These are phyloP conservation scores for Blennius ocellaris DNA, from an alignment of 2,113 vertebrate species.

Conservation along the genomic window DNA sequence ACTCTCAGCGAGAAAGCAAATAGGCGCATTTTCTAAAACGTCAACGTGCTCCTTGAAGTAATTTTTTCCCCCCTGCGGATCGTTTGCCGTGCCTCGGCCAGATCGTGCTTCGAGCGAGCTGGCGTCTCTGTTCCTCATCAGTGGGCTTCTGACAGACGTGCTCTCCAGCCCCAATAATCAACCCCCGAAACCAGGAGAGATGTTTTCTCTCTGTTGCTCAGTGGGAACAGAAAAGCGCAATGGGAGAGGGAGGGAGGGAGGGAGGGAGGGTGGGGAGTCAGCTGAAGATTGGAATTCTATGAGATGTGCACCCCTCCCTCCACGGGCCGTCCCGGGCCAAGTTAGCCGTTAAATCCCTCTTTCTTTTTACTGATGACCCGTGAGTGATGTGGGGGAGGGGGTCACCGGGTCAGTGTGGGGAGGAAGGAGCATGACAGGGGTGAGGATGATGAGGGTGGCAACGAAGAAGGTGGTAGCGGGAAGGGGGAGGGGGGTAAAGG, in stretches of 20 bases:
- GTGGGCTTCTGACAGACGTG: constrained; percentile 62
- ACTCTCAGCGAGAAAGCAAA: constrained; percentile 13
- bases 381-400: constrained; percentile 75
- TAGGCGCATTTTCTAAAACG: constrained; percentile 18
- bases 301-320: constrained; percentile 50
- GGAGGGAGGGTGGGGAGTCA: constrained; percentile 2
- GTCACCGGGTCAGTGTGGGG: constrained; percentile 54
- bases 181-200: constrained; percentile 47
- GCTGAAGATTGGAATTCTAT: constrained; percentile 64
- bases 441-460: constrained; percentile 8
- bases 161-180: constrained; percentile 60
- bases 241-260: constrained; percentile 13
- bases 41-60: constrained; percentile 24
- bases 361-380: constrained; percentile 78
- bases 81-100: constrained; percentile 43
- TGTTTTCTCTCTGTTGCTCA: constrained; percentile 55
- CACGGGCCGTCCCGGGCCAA: constrained; percentile 50
- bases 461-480: constrained; percentile 23
- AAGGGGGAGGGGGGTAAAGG: neutral
- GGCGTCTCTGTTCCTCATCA: constrained; percentile 67
- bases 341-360: constrained; percentile 79
- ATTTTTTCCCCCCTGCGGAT: constrained; percentile 15
- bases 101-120: constrained; percentile 44
- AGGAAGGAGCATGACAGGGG: constrained; percentile 8
- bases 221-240: constrained; percentile 67